Evolutionary conservation across 1,140 invertebrate species (phyloP).

Genomic region (Ptiloglossa arizonensis): DNA sequence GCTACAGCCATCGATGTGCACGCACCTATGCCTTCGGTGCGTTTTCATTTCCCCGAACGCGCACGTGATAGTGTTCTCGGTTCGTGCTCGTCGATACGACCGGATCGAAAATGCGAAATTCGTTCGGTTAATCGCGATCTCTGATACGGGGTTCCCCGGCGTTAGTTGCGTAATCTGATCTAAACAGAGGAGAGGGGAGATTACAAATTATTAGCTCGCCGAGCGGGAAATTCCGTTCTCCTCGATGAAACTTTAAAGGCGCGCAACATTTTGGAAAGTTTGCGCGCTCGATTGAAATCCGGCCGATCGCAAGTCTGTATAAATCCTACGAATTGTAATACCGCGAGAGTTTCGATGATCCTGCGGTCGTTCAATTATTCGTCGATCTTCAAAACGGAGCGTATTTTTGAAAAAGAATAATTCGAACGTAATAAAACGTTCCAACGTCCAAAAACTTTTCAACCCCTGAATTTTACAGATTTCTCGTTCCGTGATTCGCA

Average conservation of each 20-base stretch:
- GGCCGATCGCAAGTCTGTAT: no score
- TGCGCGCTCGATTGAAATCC: not conserved
- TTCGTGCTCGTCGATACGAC: not conserved
- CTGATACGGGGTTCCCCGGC: not conserved
- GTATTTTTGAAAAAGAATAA: no score
- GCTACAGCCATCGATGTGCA: not conserved
- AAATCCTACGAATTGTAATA: not conserved
- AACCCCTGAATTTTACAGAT: no score
- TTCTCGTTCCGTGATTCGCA: no score
- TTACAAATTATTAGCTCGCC: constrained; percentile 5
- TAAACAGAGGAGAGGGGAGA: not conserved
- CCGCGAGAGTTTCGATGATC: not conserved
- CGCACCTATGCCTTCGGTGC: not conserved
- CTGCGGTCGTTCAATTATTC: no score
- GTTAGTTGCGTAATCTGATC: constrained; percentile 38
- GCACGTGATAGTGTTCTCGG: not conserved
- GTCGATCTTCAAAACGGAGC: no score
- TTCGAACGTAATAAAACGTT: no score
- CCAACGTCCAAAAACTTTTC: no score
- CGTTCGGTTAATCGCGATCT: constrained; percentile 10
- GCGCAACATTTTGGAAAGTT: not conserved
- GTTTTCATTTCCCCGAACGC: no score
- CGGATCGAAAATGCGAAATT: constrained; percentile 31
- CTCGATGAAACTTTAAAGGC: not conserved
- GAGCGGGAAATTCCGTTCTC: not conserved